Evolutionary conservation across 2,113 vertebrate species (phyloP), one percentile per base, ranked within the genome.

Genomic region (Willisornis vidua): DNA sequence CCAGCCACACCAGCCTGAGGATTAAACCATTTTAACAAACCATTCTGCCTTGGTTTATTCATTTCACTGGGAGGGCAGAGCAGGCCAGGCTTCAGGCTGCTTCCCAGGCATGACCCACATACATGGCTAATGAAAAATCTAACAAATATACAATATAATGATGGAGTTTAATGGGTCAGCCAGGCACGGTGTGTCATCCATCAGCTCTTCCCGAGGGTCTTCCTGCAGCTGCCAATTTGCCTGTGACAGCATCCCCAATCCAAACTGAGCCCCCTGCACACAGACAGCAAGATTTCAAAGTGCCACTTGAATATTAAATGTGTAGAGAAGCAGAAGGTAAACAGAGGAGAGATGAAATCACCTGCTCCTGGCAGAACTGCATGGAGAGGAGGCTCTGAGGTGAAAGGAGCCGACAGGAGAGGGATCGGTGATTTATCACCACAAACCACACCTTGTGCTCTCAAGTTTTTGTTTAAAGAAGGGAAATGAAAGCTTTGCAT

Each of bases 61-160:
- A 31, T 37, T 72, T 67, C 33, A 39, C 24, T 46, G 62, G 29
- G 33, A 45, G 41, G 12, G 33, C 57, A 75, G 52, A 75, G 80
- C 78, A 65, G 10, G 12, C 51, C 19, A 8, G 1, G 46, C 87
- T 39, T 55, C 19, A 71, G 95, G 93, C 93, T 81, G 88, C 85
- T 83, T 52, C 67, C 82, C 91, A 58, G 87, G 77, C 89, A 65
- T 12, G 91, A 91, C 77, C 87, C 85, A 72, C 61, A 72, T 25
- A 4, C 65, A 19, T 1, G 10, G 46, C 90, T 92, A 61, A 92
- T 81, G 83, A 61, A 55, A 23, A 80, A 28, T 24, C 85, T 3
- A 14, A 25, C 15, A 48, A 62, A 54, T 10, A 43, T 1, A 16
- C 6, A 9, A 15, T 7, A 5, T 25, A 9, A 49, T 0, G 51